Evolutionary conservation across 2,888 invertebrate genomes (phyloP).

Genomic region (Sarcophaga carnaria): DNA sequence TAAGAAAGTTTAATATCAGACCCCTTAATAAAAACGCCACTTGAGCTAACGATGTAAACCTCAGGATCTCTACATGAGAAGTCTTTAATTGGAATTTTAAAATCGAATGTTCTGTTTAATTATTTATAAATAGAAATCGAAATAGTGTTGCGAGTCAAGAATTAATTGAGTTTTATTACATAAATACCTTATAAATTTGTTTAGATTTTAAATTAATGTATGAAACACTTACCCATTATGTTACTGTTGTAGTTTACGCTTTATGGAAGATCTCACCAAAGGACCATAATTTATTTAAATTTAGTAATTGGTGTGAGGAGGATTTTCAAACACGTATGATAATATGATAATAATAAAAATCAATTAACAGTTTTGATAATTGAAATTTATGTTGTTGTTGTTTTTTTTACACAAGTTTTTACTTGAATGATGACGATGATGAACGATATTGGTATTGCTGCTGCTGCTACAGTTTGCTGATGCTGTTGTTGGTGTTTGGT

Average conservation of each 20-base stretch:
- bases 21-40: no score
- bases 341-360: slow-evolving; percentile 45
- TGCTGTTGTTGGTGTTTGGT: neutral
- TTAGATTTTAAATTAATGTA: neutral
- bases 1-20: no score
- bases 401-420: neutral
- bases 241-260: neutral
- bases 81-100: no score
- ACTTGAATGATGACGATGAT: neutral
- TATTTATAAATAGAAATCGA: no score
- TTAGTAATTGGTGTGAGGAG: no score
- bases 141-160: no score
- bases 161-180: no score
- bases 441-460: neutral
- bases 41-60: no score
- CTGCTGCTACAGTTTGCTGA: neutral
- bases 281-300: no score
- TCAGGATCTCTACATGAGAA: no score
- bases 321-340: neutral
- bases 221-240: slow-evolving; percentile 23
- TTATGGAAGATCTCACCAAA: neutral
- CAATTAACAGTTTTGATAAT: slow-evolving; percentile 65
- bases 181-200: no score
- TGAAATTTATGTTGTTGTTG: slow-evolving; percentile 48
- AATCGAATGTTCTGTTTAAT: no score